Percentiles rank a stretch among this genome's conserved stretches.
Conservation (phyloP, 1,140 invertebrate species). For the Drosophila ohnishii region DNA sequence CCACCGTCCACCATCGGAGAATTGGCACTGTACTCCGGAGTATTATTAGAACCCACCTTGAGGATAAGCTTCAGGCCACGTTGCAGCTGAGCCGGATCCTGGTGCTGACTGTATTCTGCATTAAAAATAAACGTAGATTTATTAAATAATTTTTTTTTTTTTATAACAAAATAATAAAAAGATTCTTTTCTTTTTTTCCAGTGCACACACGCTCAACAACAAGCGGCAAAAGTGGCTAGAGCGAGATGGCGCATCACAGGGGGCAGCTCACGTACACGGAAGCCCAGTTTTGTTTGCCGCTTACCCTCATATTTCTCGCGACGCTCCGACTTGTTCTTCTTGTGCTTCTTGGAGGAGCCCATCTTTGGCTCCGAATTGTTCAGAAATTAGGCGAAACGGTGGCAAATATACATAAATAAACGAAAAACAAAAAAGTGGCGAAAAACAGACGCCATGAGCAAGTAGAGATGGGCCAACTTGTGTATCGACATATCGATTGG, state of each 20-base stretch:
- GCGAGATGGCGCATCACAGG: conserved; percentile 22
- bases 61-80: conserved; percentile 89
- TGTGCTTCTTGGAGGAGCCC: conserved; percentile 87
- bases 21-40: conserved; percentile 87
- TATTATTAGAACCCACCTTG: conserved; percentile 89
- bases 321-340: conserved; percentile 88
- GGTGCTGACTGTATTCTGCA: conserved; percentile 83
- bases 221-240: conserved; percentile 36
- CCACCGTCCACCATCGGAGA: conserved; percentile 66
- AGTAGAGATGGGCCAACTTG: conserved; percentile 2
- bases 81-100: conserved; percentile 84
- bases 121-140: background rate
- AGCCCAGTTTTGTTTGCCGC: conserved; percentile 22
- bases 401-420: conserved; percentile 48
- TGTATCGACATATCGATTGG: conserved; percentile 14
- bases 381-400: conserved; percentile 17
- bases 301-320: conserved; percentile 87
- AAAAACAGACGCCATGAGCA: conserved; percentile 37
- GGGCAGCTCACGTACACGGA: conserved; percentile 24
- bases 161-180: background rate
- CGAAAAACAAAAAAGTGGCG: conserved; percentile 62
- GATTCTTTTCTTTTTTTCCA: background rate
- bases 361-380: conserved; percentile 34
- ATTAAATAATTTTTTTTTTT: no score
- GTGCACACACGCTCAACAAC: conserved; percentile 31